Evolutionary conservation across 2,888 invertebrate genomes (phyloP), one percentile per base, ranked within the genome.

Genomic region (Molanna angustata): DNA sequence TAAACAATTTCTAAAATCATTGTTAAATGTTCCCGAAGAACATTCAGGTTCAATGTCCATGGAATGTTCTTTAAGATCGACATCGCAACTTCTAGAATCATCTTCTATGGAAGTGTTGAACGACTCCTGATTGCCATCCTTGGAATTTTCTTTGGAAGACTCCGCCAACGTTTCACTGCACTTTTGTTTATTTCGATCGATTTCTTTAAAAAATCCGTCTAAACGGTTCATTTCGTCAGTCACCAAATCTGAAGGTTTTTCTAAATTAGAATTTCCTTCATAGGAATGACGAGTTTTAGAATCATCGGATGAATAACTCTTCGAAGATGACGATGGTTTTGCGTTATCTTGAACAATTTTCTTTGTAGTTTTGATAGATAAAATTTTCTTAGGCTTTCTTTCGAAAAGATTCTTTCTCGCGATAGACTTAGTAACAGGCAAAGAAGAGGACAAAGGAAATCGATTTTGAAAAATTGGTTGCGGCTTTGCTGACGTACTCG

Each of bases 381-480:
- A 65, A 49, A 74, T 63, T 63, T 75, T 76, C 58, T 74, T 76
- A 52, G 70, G 66, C 61, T 76, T 77, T 60, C 71, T 76, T 17
- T 74, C 70, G 65, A 67, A 75, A 51, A 73, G 68, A 61, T 74
- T 75, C 40, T 45, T 57, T 14, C 49, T 47, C 4, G 49, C 21
- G 1, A 37, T 18, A 31, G 11, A 21, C 7, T 17, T 21, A 14
- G n/a, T 32, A 4, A 9, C 42, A 6, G n/a, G 31, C 4, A 22
- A 42, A 21, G 16, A 13, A 19, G 18, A 14, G 4, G 20, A 35
- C 13, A 37, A 14, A 11, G 46, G 37, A 35, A 20, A 37, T 17
- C 31, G 17, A 31, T 22, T 41, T 9, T 22, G 27, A 6, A 31
- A 17, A 31, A 48, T 14, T 3, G 41, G 39, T n/a, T 44, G 40